These are phyloP conservation scores for Nerophis lumbriciformis DNA, from an alignment of 2,113 vertebrate genomes.

Conservation along the genomic window DNA sequence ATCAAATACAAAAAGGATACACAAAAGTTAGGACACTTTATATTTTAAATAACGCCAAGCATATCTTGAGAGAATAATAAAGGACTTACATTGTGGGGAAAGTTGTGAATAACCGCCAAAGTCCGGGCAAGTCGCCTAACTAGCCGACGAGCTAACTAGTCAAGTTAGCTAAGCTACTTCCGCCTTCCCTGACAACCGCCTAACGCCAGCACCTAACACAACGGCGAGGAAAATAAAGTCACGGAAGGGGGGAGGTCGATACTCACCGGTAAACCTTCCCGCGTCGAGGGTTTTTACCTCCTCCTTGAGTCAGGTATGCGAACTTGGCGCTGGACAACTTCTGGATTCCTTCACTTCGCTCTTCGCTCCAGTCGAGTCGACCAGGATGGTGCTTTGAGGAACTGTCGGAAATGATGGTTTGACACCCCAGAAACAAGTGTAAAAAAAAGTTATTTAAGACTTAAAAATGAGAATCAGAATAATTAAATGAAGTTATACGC, in stretches of 20 bases:
- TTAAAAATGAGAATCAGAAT: no score
- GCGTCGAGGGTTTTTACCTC: slow-evolving; percentile 27
- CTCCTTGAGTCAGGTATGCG: slow-evolving; percentile 48
- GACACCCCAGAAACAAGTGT: neutral
- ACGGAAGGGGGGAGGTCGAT: slow-evolving; percentile 15
- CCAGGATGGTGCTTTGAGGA: slow-evolving; percentile 18
- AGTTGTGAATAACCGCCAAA: slow-evolving; percentile 6
- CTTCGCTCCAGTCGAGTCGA: neutral
- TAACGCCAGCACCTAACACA: slow-evolving; percentile 9
- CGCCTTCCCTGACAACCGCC: slow-evolving; percentile 46
- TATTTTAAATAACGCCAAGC: neutral
- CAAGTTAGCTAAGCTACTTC: slow-evolving; percentile 56
- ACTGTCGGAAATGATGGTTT: slow-evolving; percentile 19
- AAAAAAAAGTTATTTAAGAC: neutral
- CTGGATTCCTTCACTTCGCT: slow-evolving; percentile 58
- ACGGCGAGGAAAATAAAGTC: slow-evolving; percentile 4
- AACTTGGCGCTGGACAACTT: slow-evolving; percentile 35
- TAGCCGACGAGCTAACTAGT: slow-evolving; percentile 12
- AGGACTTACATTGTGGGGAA: slow-evolving; percentile 50
- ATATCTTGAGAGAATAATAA: neutral
- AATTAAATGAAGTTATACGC: no score
- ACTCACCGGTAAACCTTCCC: slow-evolving; percentile 51
- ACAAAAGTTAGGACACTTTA: neutral
- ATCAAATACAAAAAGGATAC: neutral
- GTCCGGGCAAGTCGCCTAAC: slow-evolving; percentile 10